Conservation (phyloP, 2,113 vertebrate genomes). For the Festucalex cinctus region DNA sequence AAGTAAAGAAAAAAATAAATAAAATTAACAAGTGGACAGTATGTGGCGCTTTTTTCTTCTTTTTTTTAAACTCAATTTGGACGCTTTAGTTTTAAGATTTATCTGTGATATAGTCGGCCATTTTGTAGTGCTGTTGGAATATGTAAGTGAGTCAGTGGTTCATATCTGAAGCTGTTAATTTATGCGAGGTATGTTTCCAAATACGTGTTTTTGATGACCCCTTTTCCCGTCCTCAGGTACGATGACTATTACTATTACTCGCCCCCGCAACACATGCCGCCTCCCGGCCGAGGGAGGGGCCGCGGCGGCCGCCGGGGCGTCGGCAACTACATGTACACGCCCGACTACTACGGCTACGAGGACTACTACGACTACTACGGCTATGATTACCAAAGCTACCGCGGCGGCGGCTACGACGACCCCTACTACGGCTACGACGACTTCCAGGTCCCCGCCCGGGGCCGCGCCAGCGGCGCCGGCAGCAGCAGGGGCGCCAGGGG, state of each 20-base stretch:
- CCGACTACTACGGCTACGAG: constrained; percentile 96
- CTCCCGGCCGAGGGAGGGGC: constrained; percentile 87
- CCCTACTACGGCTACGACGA: constrained; percentile 98
- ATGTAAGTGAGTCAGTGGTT: too few species aligned
- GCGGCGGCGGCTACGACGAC: constrained; percentile 97
- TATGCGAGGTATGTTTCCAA: too few species aligned
- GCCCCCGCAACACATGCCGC: constrained; percentile 89
- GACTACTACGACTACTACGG: constrained; percentile 99
- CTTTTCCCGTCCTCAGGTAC: constrained; percentile 79
- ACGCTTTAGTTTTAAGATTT: too few species aligned
- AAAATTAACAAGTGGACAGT: too few species aligned
- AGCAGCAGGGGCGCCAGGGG: constrained; percentile 76
- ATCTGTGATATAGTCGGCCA: too few species aligned
- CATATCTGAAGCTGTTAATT: too few species aligned
- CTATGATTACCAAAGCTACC: constrained; percentile 98
- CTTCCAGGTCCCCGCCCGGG: constrained; percentile 89
- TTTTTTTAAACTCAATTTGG: too few species aligned
- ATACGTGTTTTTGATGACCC: not conserved
- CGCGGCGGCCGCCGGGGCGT: constrained; percentile 88
- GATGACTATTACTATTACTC: constrained; percentile 99
- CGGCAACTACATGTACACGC: constrained; percentile 90
- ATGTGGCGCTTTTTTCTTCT: too few species aligned
- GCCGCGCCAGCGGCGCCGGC: constrained; percentile 87
- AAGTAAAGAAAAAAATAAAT: too few species aligned
- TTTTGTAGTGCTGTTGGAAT: too few species aligned